These are phyloP conservation scores for Alces alces DNA, from an alignment of 2,113 vertebrate genomes.

Conservation along the genomic window DNA sequence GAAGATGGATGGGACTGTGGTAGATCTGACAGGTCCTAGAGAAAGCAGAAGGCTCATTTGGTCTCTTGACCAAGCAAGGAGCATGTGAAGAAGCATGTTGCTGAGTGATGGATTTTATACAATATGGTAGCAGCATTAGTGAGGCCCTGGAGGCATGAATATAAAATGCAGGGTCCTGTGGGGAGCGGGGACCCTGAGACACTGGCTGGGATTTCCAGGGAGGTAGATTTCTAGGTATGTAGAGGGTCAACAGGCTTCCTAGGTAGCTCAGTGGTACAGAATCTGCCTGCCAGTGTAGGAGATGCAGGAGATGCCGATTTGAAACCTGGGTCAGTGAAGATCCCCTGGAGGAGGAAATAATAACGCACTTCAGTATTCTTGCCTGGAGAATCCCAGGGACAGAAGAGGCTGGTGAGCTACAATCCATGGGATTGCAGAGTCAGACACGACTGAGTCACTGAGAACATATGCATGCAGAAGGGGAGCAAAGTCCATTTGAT, in stretches of 20 bases:
- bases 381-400: background rate
- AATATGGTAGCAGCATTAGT: accelerated
- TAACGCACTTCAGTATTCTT: background rate
- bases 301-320: background rate
- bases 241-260: background rate
- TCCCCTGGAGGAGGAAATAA: background rate
- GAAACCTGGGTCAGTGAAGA: background rate
- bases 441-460: background rate
- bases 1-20: background rate
- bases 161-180: accelerated
- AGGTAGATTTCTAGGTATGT: background rate
- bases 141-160: background rate
- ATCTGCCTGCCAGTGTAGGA: background rate
- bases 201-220: background rate
- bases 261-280: background rate
- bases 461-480: background rate
- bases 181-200: background rate
- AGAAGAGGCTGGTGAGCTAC: background rate
- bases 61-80: background rate
- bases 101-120: no score
- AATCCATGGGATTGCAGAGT: background rate
- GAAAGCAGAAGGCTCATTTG: no score
- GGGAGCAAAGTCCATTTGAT: background rate
- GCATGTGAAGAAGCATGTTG: background rate
- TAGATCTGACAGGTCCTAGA: background rate